phyloP scores from a whole-genome alignment of 2,888 invertebrate species.

The Eupithecia subumbrata region DNA sequence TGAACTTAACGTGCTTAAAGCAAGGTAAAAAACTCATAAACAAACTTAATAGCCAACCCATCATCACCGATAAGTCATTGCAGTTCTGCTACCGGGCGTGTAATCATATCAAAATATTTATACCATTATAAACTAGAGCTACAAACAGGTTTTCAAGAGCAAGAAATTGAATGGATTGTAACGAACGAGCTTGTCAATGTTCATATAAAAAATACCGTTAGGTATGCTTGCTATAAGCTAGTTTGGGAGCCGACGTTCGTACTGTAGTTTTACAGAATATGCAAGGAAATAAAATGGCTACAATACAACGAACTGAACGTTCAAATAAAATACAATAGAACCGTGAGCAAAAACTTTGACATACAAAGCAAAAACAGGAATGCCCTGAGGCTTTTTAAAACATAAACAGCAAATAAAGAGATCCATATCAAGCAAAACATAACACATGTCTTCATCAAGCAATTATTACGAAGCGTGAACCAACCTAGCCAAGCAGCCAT shows the following conservation, averaged over 20 bases:
- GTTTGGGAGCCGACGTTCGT: not conserved
- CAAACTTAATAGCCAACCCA: not conserved
- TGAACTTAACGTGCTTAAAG: not conserved
- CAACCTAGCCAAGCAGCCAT: not conserved
- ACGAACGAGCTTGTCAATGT: slow-evolving; percentile 21
- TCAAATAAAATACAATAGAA: slow-evolving; percentile 1
- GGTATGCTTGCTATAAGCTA: not conserved
- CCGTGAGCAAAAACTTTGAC: not conserved
- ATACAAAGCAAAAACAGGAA: not conserved
- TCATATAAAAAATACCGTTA: slow-evolving; percentile 25
- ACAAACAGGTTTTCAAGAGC: slow-evolving; percentile 28
- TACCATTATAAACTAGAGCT: slow-evolving; percentile 22
- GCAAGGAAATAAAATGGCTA: not conserved
- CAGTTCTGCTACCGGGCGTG: slow-evolving; percentile 22
- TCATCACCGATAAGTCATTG: not conserved
- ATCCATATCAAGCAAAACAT: not conserved
- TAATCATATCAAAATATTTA: slow-evolving; percentile 31
- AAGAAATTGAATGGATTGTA: slow-evolving; percentile 20
- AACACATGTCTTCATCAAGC: not conserved
- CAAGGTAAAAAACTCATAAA: not conserved
- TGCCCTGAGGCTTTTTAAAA: not conserved
- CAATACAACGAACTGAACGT: not conserved
- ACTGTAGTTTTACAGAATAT: not conserved
- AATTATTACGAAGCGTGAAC: not conserved
- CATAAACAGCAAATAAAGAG: not conserved